Evolutionary conservation across 92 coral and sea anemone genomes (phyloP), one percentile per base, ranked within the genome.

Genomic region (Porites evermanni): DNA sequence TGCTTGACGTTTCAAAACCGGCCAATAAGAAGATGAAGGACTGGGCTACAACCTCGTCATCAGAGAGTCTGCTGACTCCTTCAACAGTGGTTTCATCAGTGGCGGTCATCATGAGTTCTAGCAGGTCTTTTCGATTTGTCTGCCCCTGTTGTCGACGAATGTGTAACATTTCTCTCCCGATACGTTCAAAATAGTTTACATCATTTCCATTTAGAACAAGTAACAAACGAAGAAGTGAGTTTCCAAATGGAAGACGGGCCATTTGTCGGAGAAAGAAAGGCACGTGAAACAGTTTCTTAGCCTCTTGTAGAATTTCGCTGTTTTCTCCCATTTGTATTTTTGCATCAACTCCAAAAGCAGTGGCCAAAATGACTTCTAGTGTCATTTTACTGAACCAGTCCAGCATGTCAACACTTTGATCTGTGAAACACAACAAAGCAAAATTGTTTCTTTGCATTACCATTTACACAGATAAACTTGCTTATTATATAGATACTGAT

Each of bases 331-430:
- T 79, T 53, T 93, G 95, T 50, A 90, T 78, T 53, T 88, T 81
- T 0, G 93, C 80, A 12, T 85, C 85, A 14, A 90, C 64, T 32
- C 95, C 95, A 79, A 93, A 90, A 20, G 87, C 90, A 29, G 92
- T 90, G 24, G 91, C 73, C 18, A 93, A 81, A 52, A 93, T 87
- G 60, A 87, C 93, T 60, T 93, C 96, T 2, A 91, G 85, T 6
- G 94, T 84, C 83, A 93, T 20, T 26, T 77, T 81, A 24, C 91
- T 81, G 81, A 91, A 91, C 92, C 92, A 93, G 32, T 89, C 85
- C 61, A 91, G 29, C 66, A 93, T 87, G 68, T 93, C 86, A 52
- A 93, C 89, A 67, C 89, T 93, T 70, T 88, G 65, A 70, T 89
- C 94, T 90, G 82, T 26, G 51, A 64, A 44, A 51, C 13, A 70